Evolutionary conservation across 2,888 invertebrate species (phyloP), one percentile per base, ranked within the genome.

Genomic region (Perizoma affinitatum): DNA sequence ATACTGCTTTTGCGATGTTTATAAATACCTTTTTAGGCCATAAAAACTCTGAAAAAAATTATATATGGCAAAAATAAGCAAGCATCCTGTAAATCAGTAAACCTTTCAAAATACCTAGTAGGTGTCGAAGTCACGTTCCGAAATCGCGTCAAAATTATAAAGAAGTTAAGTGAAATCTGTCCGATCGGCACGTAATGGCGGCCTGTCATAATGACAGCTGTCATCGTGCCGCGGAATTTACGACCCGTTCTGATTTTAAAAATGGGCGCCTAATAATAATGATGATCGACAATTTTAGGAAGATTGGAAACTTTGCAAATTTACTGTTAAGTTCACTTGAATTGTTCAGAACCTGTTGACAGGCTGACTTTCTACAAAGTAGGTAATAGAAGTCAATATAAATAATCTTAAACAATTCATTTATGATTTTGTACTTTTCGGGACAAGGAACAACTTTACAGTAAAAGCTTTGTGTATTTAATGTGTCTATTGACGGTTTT

Each of bases 91-190:
- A 71, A 54, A 53, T 10, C 54, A 46, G 64, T 67, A 69, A 74
- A 61, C 54, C 66, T 66, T 69, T 66, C 67, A 65, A 68, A 67
- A 72, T 73, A 68, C 74, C 75, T 78, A 74, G 71, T 73, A 83
- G 84, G 90, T 90, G 90, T 87, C 79, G 80, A 69, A 82, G 79
- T 87, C 90, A 90, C 90, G 90, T 89, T 79, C 85, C 59, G 72
- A 76, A 83, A 85, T 88, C 85, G 80, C 84, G 83, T 87, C 86
- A 81, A 90, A 91, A 90, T 90, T 90, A 90, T 88, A 86, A 88
- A 82, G 84, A 79, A 83, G 80, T 80, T 87, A 86, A 87, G 86
- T 87, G 86, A 87, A 86, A 86, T 83, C 80, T 74, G 73, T 62
- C 59, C 74, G 76, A 74, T 74, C 74, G 72, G 68, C 71, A 66